Conservation (phyloP, 2,888 invertebrate species). For the Liodrosophila aerea region DNA sequence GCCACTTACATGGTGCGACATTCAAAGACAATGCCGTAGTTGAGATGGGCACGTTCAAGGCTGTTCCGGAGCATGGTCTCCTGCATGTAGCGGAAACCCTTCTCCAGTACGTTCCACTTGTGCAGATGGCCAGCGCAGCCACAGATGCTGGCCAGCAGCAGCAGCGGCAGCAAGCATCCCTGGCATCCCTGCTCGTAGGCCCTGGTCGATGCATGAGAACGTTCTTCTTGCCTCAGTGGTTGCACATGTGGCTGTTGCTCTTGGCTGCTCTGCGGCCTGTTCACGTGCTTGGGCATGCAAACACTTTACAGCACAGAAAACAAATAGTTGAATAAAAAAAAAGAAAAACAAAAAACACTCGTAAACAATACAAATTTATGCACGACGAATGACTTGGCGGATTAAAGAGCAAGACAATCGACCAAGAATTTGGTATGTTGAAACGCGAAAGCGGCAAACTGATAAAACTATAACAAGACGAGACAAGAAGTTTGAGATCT, state of each 20-base stretch:
- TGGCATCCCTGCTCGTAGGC: neutral
- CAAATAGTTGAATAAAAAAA: neutral
- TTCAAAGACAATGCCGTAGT: conserved; percentile 76
- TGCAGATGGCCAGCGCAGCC: conserved; percentile 36
- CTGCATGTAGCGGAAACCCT: conserved; percentile 70
- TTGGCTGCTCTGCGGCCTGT: conserved; percentile 29
- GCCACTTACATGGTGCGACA: conserved; percentile 77
- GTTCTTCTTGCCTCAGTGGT: conserved; percentile 1
- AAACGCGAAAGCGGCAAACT: conserved; percentile 18
- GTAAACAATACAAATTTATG: neutral
- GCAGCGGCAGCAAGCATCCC: conserved; percentile 18
- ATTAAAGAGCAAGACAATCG: conserved; percentile 7
- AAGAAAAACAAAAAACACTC: neutral
- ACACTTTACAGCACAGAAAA: conserved; percentile 6
- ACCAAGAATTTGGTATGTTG: conserved; percentile 1
- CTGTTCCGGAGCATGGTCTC: conserved; percentile 74
- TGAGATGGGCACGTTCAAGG: conserved; percentile 73
- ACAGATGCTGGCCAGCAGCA: conserved; percentile 29
- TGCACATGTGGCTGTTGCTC: conserved; percentile 5
- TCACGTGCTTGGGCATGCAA: conserved; percentile 49
- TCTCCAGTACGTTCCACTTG: conserved; percentile 65
- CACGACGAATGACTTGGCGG: neutral
- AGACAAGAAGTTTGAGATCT: neutral
- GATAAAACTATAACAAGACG: conserved; percentile 3
- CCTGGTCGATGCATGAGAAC: neutral